Base-by-base conservation (phyloP, 1,140 invertebrate species). In the Nephila pilipes region DNA sequence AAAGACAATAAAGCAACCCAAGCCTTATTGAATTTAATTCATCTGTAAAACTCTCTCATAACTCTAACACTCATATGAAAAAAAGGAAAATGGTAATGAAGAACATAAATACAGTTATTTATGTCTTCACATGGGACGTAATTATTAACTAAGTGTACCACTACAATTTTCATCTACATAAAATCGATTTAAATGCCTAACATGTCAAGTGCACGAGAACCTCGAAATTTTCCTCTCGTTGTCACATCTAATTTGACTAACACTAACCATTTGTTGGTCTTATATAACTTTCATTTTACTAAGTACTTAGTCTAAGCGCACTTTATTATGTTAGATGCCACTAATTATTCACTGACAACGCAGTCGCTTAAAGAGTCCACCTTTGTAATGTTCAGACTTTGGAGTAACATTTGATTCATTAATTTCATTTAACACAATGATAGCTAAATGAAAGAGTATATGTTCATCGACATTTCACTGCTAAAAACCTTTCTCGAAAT, bases 281-380 rank as follows among this genome's bases (percentile, higher is more conserved):
- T 81, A 75, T 81, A 81, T n/a, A 81, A 81, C 46, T 81, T 81
- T 81, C 80, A 81, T 81, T 81, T 81, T 55, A 29, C 46, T 81
- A 81, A 81, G 36, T 81, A 81, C 46, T 81, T 55, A 46, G 22
- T n/a, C 80, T 29, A 54, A 81, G 80, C 80, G 80, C 46, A 75
- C 29, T 75, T 75, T 75, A 75, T 75, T 75, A 36, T 75, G 69
- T 36, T 36, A 75, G 29, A 75, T 32, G 14, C 69, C 69, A 32
- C 29, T 75, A 75, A 75, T 75, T 75, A 75, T 16, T 16, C 29
- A 32, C 69, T 20, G 16, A 3, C 25, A 3, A 1, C 14, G 16
- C 69, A 18, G 25, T 75, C 32, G 18, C 36, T 29, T 14, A 32
- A 75, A 75, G 18, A 36, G 32, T 32, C 22, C 4, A 22, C 22